phyloP scores from a whole-genome alignment of 1,140 invertebrate species.

The Manduca sexta region DNA sequence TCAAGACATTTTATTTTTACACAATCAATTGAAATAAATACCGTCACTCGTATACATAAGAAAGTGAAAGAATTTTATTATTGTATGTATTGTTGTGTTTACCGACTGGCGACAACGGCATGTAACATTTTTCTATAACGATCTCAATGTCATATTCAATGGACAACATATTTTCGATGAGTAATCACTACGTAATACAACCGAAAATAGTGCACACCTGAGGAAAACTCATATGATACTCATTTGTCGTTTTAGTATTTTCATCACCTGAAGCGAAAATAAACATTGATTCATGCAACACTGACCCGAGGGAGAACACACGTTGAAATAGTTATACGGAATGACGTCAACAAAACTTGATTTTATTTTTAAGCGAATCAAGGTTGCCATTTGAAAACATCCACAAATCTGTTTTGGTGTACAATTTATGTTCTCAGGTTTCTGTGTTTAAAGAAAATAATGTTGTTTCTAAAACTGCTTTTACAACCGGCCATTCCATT shows the following conservation, averaged over 20 bases:
- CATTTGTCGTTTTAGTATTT: slow-evolving; percentile 46
- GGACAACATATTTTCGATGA: slow-evolving; percentile 33
- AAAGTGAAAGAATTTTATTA: background rate
- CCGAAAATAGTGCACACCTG: slow-evolving; percentile 17
- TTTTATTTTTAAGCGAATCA: slow-evolving; percentile 35
- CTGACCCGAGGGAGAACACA: slow-evolving; percentile 4
- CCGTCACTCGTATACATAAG: no score
- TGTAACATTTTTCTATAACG: slow-evolving; percentile 27
- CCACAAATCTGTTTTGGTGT: slow-evolving; percentile 1
- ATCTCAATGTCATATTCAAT: slow-evolving; percentile 50
- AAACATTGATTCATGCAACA: slow-evolving; percentile 55
- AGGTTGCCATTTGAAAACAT: slow-evolving; percentile 21
- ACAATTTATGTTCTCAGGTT: slow-evolving; percentile 7
- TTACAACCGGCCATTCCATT: no score
- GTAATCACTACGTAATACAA: slow-evolving; percentile 10
- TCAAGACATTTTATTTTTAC: no score
- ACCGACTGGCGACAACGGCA: slow-evolving; percentile 23
- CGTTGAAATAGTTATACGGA: slow-evolving; percentile 45
- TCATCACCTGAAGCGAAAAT: slow-evolving; percentile 42
- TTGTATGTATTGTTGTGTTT: slow-evolving; percentile 19
- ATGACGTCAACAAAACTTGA: slow-evolving; percentile 49
- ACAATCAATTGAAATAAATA: no score
- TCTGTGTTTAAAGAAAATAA: background rate
- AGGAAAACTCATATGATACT: slow-evolving; percentile 22
- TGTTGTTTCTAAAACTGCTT: no score